Base-by-base conservation (phyloP, 2,113 vertebrate species). In the Capreolus pygargus region DNA sequence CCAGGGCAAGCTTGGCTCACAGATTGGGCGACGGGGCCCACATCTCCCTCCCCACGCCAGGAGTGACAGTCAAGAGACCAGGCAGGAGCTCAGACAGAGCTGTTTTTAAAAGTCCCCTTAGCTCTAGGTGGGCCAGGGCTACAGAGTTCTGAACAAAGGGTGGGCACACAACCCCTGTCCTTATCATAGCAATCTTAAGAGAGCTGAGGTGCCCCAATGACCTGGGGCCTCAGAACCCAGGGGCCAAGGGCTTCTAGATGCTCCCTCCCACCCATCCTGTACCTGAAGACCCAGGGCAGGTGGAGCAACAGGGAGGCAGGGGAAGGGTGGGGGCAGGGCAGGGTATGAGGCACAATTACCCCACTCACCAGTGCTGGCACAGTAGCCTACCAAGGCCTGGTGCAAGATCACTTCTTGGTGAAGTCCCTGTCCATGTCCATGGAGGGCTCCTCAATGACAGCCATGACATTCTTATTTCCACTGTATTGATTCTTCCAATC, bases 351-450 rank as follows among this genome's bases (percentile, higher is more conserved):
- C 91, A 89, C 4, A 8, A 2, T 2, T 11, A 84, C 87, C 91
- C 96, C 3, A 12, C 84, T 95, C 94, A 92, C 91, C 95, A n/a
- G 0, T 60, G 4, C 85, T 30, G 86, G 95, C 96, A 94, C 95
- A 84, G 93, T 78, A 95, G 90, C 97, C 95, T 97, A 93, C 94
- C 1, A 4, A 89, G 95, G 97, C 97, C 88, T 33, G 76, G 90
- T 52, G 90, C 88, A 89, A 91, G 87, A 86, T 99, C 98, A 99
- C 98, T 99, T 99, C 94, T 99, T 99, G 21, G 99, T 98, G 93
- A 99, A 99, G 98, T 99, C 99, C 99, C 99, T 99, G 98, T 99
- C 99, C 33, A 67, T 99, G 98, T 99, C 99, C 99, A 99, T 99
- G 98, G 99, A 99, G 1, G 99, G 99, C 98, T 99, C 99, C 7